Conservation (phyloP, 2,797 vertebrate species). For the Mus spretus region DNA sequence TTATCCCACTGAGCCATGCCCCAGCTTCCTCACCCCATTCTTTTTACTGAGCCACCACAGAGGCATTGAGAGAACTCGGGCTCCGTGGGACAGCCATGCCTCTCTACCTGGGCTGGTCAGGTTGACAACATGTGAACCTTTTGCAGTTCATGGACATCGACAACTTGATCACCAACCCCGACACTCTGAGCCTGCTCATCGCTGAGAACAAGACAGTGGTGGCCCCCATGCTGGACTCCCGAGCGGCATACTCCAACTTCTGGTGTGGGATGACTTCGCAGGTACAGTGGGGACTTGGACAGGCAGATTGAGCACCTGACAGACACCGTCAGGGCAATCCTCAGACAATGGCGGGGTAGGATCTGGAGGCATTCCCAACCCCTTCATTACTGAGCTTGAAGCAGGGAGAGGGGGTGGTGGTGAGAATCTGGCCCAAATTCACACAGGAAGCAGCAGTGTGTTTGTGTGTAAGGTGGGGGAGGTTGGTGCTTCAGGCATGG, state of each 20-base stretch:
- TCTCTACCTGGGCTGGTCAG: no score
- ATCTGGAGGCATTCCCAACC: not conserved
- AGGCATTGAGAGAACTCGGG: not conserved
- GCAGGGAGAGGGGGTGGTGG: no score
- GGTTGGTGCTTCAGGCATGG: not conserved
- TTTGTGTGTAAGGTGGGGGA: no score
- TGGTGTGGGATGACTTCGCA: conserved; percentile 98
- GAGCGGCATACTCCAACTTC: conserved; percentile 97
- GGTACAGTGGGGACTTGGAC: conserved; percentile 58
- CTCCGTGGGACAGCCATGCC: no score
- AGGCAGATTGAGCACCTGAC: not conserved
- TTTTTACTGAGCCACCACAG: not conserved
- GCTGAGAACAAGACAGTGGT: conserved; percentile 95
- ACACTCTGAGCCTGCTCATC: conserved; percentile 93
- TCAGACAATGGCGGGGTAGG: no score
- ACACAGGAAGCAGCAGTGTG: not conserved
- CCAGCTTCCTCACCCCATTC: not conserved
- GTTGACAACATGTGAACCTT: not conserved
- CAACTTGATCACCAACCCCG: conserved; percentile 93
- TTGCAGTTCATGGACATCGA: conserved; percentile 93
- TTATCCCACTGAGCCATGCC: not conserved
- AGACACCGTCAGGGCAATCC: not conserved
- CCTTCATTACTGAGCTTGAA: not conserved
- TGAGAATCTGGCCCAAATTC: not conserved
- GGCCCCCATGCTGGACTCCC: conserved; percentile 96